phyloP scores from a whole-genome alignment of 2,888 invertebrate species.

The Lamellibrachia satsuma region DNA sequence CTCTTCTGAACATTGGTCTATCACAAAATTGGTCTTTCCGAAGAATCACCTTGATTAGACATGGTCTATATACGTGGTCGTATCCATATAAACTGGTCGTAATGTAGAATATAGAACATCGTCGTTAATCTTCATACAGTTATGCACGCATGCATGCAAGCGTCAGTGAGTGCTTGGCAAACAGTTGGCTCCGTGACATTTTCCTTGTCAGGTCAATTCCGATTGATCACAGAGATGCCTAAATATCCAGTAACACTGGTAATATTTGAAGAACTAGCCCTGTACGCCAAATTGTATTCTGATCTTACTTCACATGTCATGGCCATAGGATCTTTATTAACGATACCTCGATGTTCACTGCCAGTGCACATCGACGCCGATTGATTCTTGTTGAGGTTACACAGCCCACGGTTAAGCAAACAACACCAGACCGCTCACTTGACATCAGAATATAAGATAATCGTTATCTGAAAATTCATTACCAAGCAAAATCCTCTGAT shows the following conservation, averaged over 20 bases:
- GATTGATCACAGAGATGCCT: background rate
- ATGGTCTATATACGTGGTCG: background rate
- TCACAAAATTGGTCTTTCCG: background rate
- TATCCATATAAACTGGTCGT: background rate
- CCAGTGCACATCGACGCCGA: background rate
- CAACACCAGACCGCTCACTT: background rate
- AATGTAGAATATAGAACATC: background rate
- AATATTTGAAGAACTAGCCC: background rate
- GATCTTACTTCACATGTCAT: background rate
- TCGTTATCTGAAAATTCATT: background rate
- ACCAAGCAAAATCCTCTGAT: background rate
- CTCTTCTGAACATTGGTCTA: background rate
- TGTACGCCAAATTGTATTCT: background rate
- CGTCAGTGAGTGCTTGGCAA: background rate
- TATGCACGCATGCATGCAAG: background rate
- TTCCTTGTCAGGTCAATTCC: background rate
- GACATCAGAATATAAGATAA: background rate
- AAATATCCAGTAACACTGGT: background rate
- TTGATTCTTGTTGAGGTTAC: background rate
- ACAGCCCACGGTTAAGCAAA: background rate
- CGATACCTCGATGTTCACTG: background rate
- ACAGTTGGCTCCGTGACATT: background rate
- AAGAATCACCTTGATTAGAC: background rate
- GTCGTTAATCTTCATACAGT: background rate
- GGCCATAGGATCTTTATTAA: background rate